Base-by-base conservation (phyloP, 2,888 invertebrate species). In the Drosophila merina region DNA sequence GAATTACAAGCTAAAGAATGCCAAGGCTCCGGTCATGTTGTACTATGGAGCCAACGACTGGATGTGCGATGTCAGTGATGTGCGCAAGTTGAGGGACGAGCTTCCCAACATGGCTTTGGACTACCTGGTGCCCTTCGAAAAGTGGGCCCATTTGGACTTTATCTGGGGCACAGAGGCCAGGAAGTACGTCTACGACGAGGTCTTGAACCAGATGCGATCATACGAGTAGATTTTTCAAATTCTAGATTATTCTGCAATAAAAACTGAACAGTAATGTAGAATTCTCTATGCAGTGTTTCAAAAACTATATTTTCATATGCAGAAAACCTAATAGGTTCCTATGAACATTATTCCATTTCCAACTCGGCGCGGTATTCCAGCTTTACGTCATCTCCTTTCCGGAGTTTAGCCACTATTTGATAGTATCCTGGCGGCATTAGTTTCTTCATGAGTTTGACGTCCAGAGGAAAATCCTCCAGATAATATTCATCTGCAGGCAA, bases 101-200 rank as follows among this genome's bases (percentile, higher is more conserved):
- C 86, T 95, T 9, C 90, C 91, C 3, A 94, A 93, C 77, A 90
- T 92, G 14, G 83, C 93, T 0, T 92, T 93, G 25, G 92, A 92
- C 42, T 92, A 93, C 77, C 91, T 92, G 50, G 93, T 95, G 7
- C 92, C 93, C 0, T 91, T 92, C 62, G 81, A 91, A 2, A 87
- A 90, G 54, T 94, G 93, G 84, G 92, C 92, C 45, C 93, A 94
- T 77, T 73, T 93, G 40, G 94, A 94, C 71, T 94, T 93, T 76
- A 90, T 95, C 75, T 95, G 94, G 93, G 95, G 93, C 20, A 93
- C 93, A 9, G 93, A 95, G 76, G 93, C 93, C 2, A 93, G 93
- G 75, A 91, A 91, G 36, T 91, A 95, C 52, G 88, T 95, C 0
- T 95, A 94, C 80, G 91, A 94, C 31, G 75, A 87, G 57, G 58